Evolutionary conservation across 2,888 invertebrate genomes (phyloP), one percentile per base, ranked within the genome.

Genomic region (Heteromyza rotundicornis): DNA sequence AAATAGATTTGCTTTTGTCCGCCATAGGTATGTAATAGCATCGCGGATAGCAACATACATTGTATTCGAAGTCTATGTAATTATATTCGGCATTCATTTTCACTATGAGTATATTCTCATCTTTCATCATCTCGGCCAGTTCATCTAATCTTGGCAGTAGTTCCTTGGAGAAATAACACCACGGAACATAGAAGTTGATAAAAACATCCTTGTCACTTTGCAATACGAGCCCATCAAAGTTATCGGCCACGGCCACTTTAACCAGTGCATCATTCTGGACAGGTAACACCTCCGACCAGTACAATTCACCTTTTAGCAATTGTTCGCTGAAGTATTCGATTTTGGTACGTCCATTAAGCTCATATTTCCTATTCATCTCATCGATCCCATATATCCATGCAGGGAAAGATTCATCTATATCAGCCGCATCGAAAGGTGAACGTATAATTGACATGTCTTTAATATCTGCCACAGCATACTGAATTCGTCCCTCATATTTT

Each of bases 311-410:
- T 20, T 52, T 59, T 44, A 67, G 52, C 14, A 74, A 40, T 10
- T 67, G 23, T 3, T 59, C 55, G 60, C 68, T 70, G 44, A 72
- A 70, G n/a, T n/a, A n/a, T n/a, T n/a, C n/a, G n/a, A n/a, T n/a
- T n/a, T n/a, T n/a, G n/a, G n/a, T n/a, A n/a, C n/a, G n/a, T n/a
- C n/a, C n/a, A n/a, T n/a, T n/a, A n/a, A n/a, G n/a, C 40, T 49
- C 20, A 27, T 27, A 27, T 27, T 27, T 27, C 10, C 27, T 27
- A 27, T 27, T 27, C 27, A 7, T 5, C 27, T 27, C 27, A 27
- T 27, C 27, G 27, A 27, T 27, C 7, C 7, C 27, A 27, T 27
- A 27, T 7, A 27, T 27, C n/a, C n/a, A n/a, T 27, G 5, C 27
- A 27, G 27, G 27, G 7, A 5, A 27, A 10, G 7, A 7, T 10